A percentile compares a stretch with the other conserved stretches of the same genome.
These are phyloP conservation scores for Uropetala carovei DNA, from an alignment of 2,888 invertebrate species.

Conservation along the genomic window DNA sequence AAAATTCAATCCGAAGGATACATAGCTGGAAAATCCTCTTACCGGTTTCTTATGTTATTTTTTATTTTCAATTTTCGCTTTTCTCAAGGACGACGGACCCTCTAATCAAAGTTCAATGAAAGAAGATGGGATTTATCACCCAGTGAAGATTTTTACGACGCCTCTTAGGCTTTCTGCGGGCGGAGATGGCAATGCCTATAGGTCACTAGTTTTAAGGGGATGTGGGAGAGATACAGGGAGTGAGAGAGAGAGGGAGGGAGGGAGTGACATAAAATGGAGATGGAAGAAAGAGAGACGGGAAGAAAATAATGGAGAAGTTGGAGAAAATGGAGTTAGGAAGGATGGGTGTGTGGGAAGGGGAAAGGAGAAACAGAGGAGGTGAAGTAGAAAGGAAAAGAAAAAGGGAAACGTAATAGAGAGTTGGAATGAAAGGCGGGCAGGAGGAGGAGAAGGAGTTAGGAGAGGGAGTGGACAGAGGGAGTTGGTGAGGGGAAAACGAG, in stretches of 20 bases:
- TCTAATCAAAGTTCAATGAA: not conserved
- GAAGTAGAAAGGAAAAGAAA: too few species aligned
- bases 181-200: not conserved
- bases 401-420: too few species aligned
- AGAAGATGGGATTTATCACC: not conserved
- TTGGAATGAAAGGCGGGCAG: not conserved
- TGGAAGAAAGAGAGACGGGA: too few species aligned
- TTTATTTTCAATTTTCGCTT: not conserved
- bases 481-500: not conserved
- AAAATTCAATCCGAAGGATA: too few species aligned
- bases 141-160: not conserved
- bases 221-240: not conserved
- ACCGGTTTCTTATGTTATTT: too few species aligned
- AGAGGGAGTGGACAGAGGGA: not conserved
- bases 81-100: not conserved
- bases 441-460: not conserved
- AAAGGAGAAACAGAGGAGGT: too few species aligned
- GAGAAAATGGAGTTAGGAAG: too few species aligned
- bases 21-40: too few species aligned
- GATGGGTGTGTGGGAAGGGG: too few species aligned
- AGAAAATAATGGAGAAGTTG: too few species aligned
- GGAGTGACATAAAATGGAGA: not conserved
- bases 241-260: not conserved
- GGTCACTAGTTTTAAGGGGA: not conserved
- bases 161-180: not conserved